Evolutionary conservation across 2,888 invertebrate species (phyloP), one percentile per base, ranked within the genome.

Genomic region (Noctua janthe): DNA sequence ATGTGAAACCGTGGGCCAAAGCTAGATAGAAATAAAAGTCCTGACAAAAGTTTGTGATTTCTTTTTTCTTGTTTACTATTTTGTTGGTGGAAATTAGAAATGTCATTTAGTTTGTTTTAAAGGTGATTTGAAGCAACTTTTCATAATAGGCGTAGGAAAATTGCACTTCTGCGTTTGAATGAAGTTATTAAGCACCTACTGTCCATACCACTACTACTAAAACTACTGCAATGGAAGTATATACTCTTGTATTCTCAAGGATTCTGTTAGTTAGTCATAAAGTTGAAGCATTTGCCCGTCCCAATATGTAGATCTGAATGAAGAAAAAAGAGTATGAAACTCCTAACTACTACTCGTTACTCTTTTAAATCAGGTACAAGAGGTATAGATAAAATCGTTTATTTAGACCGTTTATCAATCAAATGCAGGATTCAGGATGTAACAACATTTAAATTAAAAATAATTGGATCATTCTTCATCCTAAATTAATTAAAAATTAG

Each of bases 361-460:
- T 43, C 13, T n/a, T 43, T 67, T 43, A 67, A 67, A 67, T 67
- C 67, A 67, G 43, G 3, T 4, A 20, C 8, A 2, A 7, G 1
- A 20, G 6, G 20, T 43, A 5, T 43, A 43, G 13, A 67, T 43
- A 13, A 43, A 15, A 67, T 43, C 13, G 47, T 67, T n/a, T 3
- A 67, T 67, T 43, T 7, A 23, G 23, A 67, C 59, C 35, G n/a
- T 62, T 47, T 70, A 76, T 70, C 23, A 83, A 59, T 56, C 59
- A 83, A 10, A 83, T 17, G 29, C 70, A 81, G 82, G 59, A 80
- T 82, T 20, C n/a, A 74, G 82, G 62, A 76, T 71, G 4, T 69
- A 35, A 83, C 59, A 35, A 83, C 59, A 47, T 71, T 77, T 70
- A 47, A 29, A 54, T 51, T 20, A 54, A 54, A 80, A 62, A 47